Percentiles rank a stretch among this genome's conserved stretches.
Evolutionary conservation across 2,113 vertebrate genomes (phyloP).

Genomic region (Platysternon megacephalum): DNA sequence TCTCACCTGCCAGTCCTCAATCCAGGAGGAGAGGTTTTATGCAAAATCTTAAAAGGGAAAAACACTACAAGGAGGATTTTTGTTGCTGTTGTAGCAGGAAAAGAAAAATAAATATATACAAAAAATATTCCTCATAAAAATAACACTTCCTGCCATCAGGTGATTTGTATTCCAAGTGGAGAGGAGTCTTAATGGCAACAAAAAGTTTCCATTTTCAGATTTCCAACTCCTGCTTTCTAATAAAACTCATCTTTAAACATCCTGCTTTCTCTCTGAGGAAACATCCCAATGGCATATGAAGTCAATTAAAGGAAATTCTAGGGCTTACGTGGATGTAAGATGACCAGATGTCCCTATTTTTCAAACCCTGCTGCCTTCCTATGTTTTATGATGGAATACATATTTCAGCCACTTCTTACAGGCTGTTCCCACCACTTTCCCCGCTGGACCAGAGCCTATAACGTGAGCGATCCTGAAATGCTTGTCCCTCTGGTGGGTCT

Average conservation of each 20-base stretch:
- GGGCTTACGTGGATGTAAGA: constrained; percentile 58
- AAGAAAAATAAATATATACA: not conserved
- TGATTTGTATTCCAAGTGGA: not conserved
- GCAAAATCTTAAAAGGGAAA: not conserved
- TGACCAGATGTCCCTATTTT: constrained; percentile 73
- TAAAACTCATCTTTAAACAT: constrained; percentile 33
- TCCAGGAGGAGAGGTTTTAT: not conserved
- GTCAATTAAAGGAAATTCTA: constrained; percentile 71
- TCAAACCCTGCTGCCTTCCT: constrained; percentile 56
- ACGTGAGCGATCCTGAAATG: not conserved
- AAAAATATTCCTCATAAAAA: not conserved
- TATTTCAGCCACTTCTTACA: constrained; percentile 66
- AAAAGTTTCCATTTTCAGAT: constrained; percentile 36
- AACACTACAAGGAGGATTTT: not conserved
- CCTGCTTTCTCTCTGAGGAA: constrained; percentile 25
- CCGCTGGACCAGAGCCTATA: constrained; percentile 33
- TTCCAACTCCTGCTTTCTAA: constrained; percentile 11
- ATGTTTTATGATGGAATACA: constrained; percentile 55
- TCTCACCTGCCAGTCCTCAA: not conserved
- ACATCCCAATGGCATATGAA: constrained; percentile 63
- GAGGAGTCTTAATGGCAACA: constrained; percentile 15
- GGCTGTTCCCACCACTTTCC: constrained; percentile 36
- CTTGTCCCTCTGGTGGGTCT: not conserved
- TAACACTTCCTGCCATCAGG: not conserved
- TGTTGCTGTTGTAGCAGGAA: not conserved